phyloP scores from a whole-genome alignment of 2,797 vertebrate species.

The Sciurus vulgaris region DNA sequence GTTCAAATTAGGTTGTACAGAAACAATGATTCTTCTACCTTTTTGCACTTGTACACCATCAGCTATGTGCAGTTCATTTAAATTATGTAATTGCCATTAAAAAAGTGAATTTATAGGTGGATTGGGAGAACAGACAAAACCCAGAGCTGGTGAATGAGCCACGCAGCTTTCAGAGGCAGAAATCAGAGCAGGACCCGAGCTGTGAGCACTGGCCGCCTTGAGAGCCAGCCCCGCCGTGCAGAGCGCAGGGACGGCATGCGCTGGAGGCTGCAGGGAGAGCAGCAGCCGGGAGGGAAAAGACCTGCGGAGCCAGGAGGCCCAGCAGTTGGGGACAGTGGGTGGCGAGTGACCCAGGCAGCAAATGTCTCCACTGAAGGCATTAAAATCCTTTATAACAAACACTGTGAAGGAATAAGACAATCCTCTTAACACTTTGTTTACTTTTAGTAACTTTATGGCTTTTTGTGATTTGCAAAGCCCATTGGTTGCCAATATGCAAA shows the following conservation, averaged over 20 bases:
- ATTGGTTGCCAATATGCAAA: background rate
- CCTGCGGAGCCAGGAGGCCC: background rate
- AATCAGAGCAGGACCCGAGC: background rate
- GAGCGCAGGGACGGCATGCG: no score
- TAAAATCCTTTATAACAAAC: background rate
- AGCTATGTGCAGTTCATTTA: background rate
- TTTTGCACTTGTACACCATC: background rate
- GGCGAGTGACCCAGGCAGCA: no score
- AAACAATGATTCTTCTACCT: background rate
- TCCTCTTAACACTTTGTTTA: background rate
- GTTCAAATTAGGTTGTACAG: background rate
- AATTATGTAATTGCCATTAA: background rate
- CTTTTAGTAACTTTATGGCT: background rate
- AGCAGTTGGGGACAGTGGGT: no score
- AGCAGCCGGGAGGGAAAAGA: background rate
- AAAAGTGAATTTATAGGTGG: background rate
- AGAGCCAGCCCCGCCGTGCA: no score
- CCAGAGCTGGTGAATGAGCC: background rate
- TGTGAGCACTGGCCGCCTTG: accelerated
- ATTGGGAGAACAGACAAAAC: background rate
- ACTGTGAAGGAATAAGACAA: background rate
- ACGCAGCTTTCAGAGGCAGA: background rate
- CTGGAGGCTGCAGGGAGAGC: background rate
- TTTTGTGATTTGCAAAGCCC: constrained; percentile 5
- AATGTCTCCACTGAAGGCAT: background rate